Evolutionary conservation across 2,797 vertebrate genomes (phyloP).

Genomic region (Hemitrygon akajei): DNA sequence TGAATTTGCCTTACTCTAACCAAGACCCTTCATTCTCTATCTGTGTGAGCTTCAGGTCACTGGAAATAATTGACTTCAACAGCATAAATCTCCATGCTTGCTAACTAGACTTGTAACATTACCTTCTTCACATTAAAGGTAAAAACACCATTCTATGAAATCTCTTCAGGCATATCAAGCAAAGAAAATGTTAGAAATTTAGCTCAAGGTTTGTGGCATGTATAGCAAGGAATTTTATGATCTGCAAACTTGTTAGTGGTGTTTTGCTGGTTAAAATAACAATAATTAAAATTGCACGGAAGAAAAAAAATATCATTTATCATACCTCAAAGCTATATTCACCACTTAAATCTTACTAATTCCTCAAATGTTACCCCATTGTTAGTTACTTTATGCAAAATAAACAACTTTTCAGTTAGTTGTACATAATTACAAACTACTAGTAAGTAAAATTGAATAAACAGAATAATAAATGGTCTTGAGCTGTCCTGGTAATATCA

Average conservation of each 20-base stretch:
- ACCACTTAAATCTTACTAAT: neutral
- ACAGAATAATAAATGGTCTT: neutral
- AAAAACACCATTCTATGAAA: neutral
- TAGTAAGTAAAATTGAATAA: neutral
- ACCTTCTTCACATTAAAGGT: neutral
- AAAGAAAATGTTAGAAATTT: neutral
- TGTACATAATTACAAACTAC: neutral
- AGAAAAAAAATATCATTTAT: neutral
- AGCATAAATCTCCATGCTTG: neutral
- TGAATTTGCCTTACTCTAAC: neutral
- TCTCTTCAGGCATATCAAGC: neutral
- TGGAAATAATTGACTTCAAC: neutral
- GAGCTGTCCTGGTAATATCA: neutral
- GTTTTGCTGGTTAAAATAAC: neutral
- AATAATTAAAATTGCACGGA: neutral
- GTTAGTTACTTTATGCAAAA: neutral
- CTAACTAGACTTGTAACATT: neutral
- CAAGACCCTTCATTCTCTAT: neutral
- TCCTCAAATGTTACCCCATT: neutral
- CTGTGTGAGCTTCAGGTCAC: neutral
- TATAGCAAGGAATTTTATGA: neutral
- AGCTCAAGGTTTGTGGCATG: neutral
- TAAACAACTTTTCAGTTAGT: conserved; percentile 12
- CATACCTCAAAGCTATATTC: neutral
- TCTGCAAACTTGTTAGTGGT: neutral